Evolutionary conservation across 2,888 invertebrate species (phyloP), one percentile per base, ranked within the genome.

Genomic region (Pachliopta kotzebuea): DNA sequence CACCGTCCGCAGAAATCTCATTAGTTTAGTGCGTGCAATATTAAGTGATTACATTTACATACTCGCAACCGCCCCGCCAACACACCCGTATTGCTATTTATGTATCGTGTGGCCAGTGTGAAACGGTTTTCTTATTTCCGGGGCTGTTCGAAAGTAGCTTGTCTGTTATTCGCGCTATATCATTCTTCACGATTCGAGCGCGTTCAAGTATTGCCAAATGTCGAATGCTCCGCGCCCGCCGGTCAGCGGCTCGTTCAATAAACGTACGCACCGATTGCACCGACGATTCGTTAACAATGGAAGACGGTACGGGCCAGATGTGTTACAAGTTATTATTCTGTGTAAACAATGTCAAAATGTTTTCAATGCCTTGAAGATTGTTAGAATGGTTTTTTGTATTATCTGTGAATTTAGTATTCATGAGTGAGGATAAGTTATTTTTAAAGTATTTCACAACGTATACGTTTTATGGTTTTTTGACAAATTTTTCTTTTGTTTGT

Each of bases 41-140:
- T 85, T 85, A 86, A 88, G 85, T 88, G 88, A 88, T 87, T 88
- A 89, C 84, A 84, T 87, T 87, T 85, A 85, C 85, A 85, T 84
- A 84, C 82, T 74, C 71, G 73, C 77, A 76, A 75, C 75, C 74
- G 74, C 73, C 63, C 74, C 77, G 84, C 78, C 80, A 76, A 79
- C 76, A 77, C 81, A 80, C 76, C 77, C 77, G 74, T 78, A 78
- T 78, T 74, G 76, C 77, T 68, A 81, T 82, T 84, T 84, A 81
- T 84, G 84, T 81, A 77, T 78, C 78, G 74, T 78, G 71, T 74
- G 69, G 69, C 76, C 76, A 74, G 74, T 76, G 75, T 73, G 72
- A 73, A 75, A 83, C 84, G 81, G 83, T 82, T 74, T 8, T 52
- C 42, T 77, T 75, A 69, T 74, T 73, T 74, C 70, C 80, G 77